Conservation (phyloP, 2,797 vertebrate genomes). For the Darevskia mixta region DNA sequence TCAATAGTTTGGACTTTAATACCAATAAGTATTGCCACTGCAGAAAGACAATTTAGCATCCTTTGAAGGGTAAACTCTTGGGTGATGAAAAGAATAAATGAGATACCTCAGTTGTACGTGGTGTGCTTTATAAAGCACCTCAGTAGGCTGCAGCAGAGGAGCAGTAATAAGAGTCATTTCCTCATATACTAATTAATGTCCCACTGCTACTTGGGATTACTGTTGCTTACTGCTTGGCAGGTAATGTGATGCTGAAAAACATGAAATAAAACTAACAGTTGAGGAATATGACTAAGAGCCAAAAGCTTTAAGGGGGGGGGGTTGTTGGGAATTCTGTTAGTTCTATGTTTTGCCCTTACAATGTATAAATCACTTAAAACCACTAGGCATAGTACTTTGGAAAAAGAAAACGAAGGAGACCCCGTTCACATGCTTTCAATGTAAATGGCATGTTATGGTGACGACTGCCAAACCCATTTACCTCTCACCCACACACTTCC, state of each 20-base stretch:
- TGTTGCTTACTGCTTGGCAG: conserved; percentile 2
- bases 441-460: not conserved
- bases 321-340: not conserved
- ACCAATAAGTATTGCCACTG: conserved; percentile 21
- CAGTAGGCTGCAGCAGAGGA: not conserved
- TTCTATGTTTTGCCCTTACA: not conserved
- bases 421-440: too few relatives aligned
- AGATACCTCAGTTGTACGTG: conserved; percentile 7
- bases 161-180: conserved; percentile 15
- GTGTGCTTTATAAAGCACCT: not conserved
- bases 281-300: not conserved
- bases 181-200: not conserved
- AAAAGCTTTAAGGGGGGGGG: not conserved
- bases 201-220: not conserved
- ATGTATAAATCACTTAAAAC: not conserved
- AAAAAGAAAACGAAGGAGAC: not conserved
- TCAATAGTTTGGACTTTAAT: conserved; percentile 13
- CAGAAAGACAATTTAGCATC: conserved; percentile 35
- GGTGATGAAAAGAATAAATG: conserved; percentile 38
- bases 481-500: not conserved
- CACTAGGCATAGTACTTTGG: not conserved
- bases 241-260: not conserved
- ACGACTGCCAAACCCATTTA: not conserved
- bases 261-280: not conserved
- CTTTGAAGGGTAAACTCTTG: conserved; percentile 40